Percentiles rank a stretch among this genome's conserved stretches.
Conservation (phyloP, 2,797 vertebrate genomes). For the Lagorchestes hirsutus region DNA sequence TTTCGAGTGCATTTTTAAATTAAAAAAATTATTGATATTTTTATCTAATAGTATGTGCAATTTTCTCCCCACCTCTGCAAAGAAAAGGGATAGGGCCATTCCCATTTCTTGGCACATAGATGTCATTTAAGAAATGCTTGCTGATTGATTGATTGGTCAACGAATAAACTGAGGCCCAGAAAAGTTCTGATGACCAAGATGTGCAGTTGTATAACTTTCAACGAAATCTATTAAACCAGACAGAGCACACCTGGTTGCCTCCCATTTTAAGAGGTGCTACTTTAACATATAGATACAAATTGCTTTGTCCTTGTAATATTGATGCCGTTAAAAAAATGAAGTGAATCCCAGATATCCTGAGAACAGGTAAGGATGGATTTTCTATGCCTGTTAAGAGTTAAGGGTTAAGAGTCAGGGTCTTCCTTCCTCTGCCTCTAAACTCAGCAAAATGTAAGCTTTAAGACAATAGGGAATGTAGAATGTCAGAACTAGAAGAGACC, state of each 20-base stretch:
- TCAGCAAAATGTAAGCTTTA: background rate
- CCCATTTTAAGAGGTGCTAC: background rate
- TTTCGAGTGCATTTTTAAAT: background rate
- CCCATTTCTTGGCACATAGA: background rate
- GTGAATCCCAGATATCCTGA: background rate
- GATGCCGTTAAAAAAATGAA: background rate
- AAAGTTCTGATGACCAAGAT: background rate
- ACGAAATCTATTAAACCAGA: background rate
- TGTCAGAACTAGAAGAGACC: background rate
- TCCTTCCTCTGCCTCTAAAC: background rate
- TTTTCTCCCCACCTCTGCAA: background rate
- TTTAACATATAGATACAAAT: background rate
- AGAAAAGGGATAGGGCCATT: background rate
- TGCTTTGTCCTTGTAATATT: background rate
- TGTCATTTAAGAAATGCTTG: background rate
- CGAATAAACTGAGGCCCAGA: background rate
- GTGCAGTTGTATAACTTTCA: background rate
- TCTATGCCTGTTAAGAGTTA: background rate
- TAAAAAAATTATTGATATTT: background rate
- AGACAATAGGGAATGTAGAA: background rate
- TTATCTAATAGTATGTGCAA: background rate
- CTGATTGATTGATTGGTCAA: background rate
- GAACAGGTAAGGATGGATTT: background rate
- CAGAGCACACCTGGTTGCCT: background rate
- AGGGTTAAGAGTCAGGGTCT: background rate